Evolutionary conservation across 1,140 invertebrate genomes (phyloP).

Genomic region (Aphelenchoides fujianensis): DNA sequence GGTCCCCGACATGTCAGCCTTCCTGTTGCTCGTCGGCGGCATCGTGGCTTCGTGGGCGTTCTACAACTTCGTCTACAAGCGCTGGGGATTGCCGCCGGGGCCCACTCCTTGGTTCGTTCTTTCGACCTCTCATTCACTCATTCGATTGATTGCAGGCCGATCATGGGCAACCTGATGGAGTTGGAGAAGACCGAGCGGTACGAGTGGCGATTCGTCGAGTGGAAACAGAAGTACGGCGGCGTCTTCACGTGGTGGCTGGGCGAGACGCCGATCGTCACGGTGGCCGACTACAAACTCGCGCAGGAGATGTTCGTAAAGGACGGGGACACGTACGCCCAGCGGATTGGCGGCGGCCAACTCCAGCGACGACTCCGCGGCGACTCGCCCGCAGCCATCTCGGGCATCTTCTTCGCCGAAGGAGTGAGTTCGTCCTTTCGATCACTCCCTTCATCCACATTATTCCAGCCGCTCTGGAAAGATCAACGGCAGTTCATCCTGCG

Average conservation of each 20-base stretch:
- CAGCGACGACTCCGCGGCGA: neutral
- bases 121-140: too few relatives aligned
- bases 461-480: neutral
- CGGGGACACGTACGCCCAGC: neutral
- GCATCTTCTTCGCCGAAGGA: neutral
- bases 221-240: conserved; percentile 18
- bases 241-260: conserved; percentile 21
- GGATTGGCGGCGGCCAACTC: neutral
- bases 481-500: neutral
- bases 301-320: conserved; percentile 12
- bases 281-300: conserved; percentile 2
- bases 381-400: neutral
- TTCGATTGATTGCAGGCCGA: neutral
- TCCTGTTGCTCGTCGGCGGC: neutral
- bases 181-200: neutral
- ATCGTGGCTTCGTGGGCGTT: neutral
- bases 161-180: conserved; percentile 13
- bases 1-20: too few relatives aligned
- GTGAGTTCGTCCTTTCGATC: neutral
- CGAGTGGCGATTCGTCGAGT: neutral
- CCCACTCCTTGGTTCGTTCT: too few relatives aligned
- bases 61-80: conserved; percentile 19
- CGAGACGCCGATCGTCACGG: conserved; percentile 9
- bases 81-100: neutral
- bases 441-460: neutral